phyloP scores from a whole-genome alignment of 1,140 invertebrate genomes.

The Matsumurasca onukii region DNA sequence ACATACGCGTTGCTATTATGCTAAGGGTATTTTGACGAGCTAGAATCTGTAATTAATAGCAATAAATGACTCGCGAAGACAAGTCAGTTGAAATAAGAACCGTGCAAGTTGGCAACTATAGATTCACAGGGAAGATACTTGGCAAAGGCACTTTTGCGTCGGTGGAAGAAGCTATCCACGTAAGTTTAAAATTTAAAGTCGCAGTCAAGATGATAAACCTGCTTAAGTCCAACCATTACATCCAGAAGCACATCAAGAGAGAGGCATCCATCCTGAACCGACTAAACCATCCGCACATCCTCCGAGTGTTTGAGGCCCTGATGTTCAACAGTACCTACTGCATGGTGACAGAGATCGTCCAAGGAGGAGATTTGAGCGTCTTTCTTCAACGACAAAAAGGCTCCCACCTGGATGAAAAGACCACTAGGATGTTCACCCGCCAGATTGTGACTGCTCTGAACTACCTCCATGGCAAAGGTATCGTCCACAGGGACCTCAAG shows the following conservation, averaged over 20 bases:
- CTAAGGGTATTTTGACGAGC: no score
- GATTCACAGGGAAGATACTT: conserved; percentile 56
- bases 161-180: conserved; percentile 59
- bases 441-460: conserved; percentile 67
- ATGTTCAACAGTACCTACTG: conserved; percentile 62
- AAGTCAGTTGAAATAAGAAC: neutral
- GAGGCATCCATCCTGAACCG: conserved; percentile 65
- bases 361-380: conserved; percentile 65
- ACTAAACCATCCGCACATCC: conserved; percentile 65
- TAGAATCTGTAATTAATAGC: no score
- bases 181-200: conserved; percentile 55
- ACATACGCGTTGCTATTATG: no score
- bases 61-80: neutral
- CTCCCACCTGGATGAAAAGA: conserved; percentile 59
- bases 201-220: conserved; percentile 16
- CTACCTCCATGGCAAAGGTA: conserved; percentile 65
- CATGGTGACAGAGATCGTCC: conserved; percentile 65
- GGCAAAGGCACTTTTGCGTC: conserved; percentile 62
- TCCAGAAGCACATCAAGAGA: conserved; percentile 62
- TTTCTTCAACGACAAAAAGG: conserved; percentile 57
- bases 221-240: conserved; percentile 57
- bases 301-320: conserved; percentile 66
- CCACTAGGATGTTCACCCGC: conserved; percentile 57
- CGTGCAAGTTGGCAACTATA: conserved; percentile 54
- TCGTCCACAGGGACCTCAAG: conserved; percentile 71